Evolutionary conservation across 2,797 vertebrate genomes (phyloP), one percentile per base, ranked within the genome.

Genomic region (Trichosurus vulpecula): DNA sequence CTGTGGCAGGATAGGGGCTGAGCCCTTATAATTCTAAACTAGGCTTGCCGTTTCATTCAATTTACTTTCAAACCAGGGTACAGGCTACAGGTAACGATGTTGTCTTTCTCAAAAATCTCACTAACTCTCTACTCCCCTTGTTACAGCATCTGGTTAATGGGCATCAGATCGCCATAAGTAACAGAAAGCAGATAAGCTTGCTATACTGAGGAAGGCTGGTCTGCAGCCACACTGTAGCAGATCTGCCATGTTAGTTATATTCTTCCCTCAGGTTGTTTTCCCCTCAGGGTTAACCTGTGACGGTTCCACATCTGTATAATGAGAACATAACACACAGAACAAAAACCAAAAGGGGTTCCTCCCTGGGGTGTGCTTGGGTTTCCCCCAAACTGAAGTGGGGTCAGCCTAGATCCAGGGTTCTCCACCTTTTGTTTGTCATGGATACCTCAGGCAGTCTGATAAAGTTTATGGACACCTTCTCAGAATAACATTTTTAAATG

Each of bases 161-260:
- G 54, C 8, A n/a, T 29, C 19, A 54, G 92, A 31, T 54, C 30
- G 2, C 11, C 30, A 6, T 2, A 3, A 47, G n/a, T 0, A 1
- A 30, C 0, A 5, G 27, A 19, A 25, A 52, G 56, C 19, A 54
- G 61, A 27, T 19, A 53, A 87, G 41, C 25, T 87, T 87, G 41
- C 74, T 87, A 27, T 27, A 47, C 2, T 51, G 41, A 87, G 3
- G 9, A 47, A 87, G 22, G n/a, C 19, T 47, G 66, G 66, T 74
- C 66, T 74, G 16, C 10, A 81, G 22, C 19, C n/a, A 81, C 74
- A 81, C 19, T 6, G 0, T 81, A 87, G 53, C 1, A 47, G 41
- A 47, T 47, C 0, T 0, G 0, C 53, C 41, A 0, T 4, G 8
- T 53, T n/a, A 12, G 89, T 0, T 4, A 47, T 4, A 14, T 0